Conservation (phyloP, 37 sponge, comb jelly and placozoan species). For the Axinella damicornis region DNA sequence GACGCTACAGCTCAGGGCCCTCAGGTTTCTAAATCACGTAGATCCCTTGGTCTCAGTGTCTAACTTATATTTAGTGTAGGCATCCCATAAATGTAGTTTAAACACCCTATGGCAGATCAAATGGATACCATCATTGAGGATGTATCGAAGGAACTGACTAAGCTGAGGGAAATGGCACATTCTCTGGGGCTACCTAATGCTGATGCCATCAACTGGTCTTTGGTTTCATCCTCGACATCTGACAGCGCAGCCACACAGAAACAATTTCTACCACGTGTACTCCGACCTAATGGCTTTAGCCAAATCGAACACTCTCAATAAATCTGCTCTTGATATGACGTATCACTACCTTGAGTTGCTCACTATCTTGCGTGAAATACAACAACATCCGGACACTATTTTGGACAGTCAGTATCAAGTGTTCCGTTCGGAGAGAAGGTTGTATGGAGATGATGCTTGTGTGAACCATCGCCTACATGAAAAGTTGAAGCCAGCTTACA, state of each 20-base stretch:
- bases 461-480: conserved; percentile 23
- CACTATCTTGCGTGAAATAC: conserved; percentile 16
- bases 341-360: conserved; percentile 48
- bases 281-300: conserved; percentile 30
- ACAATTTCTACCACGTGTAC: conserved; percentile 50
- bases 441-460: conserved; percentile 18
- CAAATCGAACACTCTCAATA: conserved; percentile 22
- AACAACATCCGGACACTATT: conserved; percentile 1
- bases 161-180: conserved; percentile 36
- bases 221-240: conserved; percentile 31
- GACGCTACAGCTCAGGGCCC: no score
- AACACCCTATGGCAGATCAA: no score
- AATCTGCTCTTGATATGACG: conserved; percentile 43
- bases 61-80: no score
- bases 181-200: conserved; percentile 32
- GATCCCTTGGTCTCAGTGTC: no score
- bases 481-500: background rate
- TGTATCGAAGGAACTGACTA: conserved; percentile 33
- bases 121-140: conserved; percentile 28
- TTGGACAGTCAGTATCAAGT: conserved; percentile 11
- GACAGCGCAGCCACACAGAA: conserved; percentile 52
- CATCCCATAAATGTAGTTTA: no score
- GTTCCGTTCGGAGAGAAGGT: conserved; percentile 37
- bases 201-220: conserved; percentile 49
- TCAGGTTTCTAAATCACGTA: no score